These are phyloP conservation scores for Petromus typicus DNA, from an alignment of 2,113 vertebrate species.

Conservation along the genomic window DNA sequence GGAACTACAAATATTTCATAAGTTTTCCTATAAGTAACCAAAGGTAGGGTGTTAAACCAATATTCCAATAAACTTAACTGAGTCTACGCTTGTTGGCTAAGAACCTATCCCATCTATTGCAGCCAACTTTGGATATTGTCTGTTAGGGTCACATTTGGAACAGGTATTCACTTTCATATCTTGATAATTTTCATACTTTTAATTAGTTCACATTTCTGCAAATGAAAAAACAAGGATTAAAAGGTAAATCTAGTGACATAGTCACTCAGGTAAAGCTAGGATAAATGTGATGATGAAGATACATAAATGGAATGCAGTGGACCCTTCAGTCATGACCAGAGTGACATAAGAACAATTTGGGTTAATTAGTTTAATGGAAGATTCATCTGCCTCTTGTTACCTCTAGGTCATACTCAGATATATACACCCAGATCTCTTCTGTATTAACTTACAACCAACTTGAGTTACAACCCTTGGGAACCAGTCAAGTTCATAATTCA, in stretches of 20 bases:
- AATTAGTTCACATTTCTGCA: neutral
- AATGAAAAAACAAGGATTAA: neutral
- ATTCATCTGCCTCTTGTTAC: no score
- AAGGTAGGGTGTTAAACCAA: neutral
- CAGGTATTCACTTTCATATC: neutral
- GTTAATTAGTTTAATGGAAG: no score
- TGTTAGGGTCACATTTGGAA: neutral
- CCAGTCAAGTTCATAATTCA: no score
- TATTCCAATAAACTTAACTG: neutral
- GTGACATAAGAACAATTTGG: no score
- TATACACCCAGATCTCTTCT: no score
- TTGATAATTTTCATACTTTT: conserved; percentile 39
- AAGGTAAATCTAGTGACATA: neutral
- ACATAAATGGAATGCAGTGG: neutral
- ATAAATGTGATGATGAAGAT: neutral
- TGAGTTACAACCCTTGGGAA: no score
- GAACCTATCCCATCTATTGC: neutral
- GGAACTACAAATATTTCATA: neutral
- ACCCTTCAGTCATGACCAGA: no score
- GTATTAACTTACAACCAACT: no score
- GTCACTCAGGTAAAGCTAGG: neutral
- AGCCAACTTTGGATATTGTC: neutral
- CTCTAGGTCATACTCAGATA: no score
- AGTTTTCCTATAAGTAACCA: neutral
- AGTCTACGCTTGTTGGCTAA: neutral